Base-by-base conservation (phyloP, 2,797 vertebrate species). In the Choloepus didactylus region DNA sequence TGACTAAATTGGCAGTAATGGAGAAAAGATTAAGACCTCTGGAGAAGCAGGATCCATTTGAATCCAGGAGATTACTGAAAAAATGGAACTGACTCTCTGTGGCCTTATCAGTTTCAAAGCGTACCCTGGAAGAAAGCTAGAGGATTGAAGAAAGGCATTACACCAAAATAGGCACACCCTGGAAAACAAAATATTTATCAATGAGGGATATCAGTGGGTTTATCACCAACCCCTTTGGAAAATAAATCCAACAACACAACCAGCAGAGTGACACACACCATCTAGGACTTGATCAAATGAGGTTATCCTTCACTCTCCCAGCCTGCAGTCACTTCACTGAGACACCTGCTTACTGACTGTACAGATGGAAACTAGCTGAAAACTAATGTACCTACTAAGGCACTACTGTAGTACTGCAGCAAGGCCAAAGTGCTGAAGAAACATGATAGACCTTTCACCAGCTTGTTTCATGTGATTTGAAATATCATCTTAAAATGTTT, bases 191-290 rank as follows among this genome's bases (percentile, higher is more conserved):
- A 35, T 35, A 35, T 35, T 35, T 35, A 35, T 35, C 35, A 35
- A 35, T 35, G 35, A 99, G 99, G 99, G 99, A 67, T 99, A 99
- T 84, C 99, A 99, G 97, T 99, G 99, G 99, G 91, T 99, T 93
- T 99, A 99, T 98, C 98, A 99, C 97, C 99, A 99, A 98, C 99
- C 99, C 11, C 99, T 99, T 62, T 99, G 99, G 99, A 99, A 99
- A 98, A 96, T 91, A 88, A 90, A 91, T 92, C 96, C 97, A 93
- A 77, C 92, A 0, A 23, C 98, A 97, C 98, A 97, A 82, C 97
- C 98, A 97, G 95, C 98, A 97, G 98, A 97, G 5, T 95, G 98
- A 98, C 93, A 77, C n/a, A 70, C 93, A 95, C 92, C 97, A 82
- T 96, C 96, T 94, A 94, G 96, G 75, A 95, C 92, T 94, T 87